phyloP scores from a whole-genome alignment of 2,797 vertebrate species.

The Falco cherrug region DNA sequence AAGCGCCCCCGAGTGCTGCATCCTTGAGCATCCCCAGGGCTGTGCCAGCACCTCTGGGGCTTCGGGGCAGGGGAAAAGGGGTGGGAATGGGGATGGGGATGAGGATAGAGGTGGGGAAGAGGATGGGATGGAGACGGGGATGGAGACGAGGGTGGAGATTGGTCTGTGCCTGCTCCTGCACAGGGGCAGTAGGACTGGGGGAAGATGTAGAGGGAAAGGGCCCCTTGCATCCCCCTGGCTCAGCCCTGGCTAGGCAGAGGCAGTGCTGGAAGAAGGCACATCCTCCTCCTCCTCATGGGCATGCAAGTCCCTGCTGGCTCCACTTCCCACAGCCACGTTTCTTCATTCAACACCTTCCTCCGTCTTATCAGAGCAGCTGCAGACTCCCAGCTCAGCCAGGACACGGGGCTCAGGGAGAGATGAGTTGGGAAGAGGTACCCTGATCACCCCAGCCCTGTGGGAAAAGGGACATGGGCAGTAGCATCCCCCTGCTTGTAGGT shows the following conservation, averaged over 20 bases:
- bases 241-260: neutral
- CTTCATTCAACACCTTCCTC: neutral
- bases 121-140: neutral
- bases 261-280: neutral
- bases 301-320: neutral
- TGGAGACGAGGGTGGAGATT: neutral
- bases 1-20: fast-evolving
- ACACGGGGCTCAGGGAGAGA: fast-evolving
- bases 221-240: fast-evolving
- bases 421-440: neutral
- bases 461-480: neutral
- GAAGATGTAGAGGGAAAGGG: neutral
- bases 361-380: fast-evolving
- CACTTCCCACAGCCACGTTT: fast-evolving
- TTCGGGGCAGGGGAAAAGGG: fast-evolving
- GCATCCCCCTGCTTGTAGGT: neutral
- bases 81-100: too few relatives aligned
- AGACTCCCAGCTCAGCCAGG: neutral
- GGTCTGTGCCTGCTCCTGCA: neutral
- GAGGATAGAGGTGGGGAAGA: fast-evolving
- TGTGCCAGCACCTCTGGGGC: neutral
- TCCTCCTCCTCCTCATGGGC: neutral
- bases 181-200: neutral
- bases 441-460: neutral
- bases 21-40: neutral